Conservation (phyloP, 2,888 invertebrate species). For the Parasteatoda lunata region DNA sequence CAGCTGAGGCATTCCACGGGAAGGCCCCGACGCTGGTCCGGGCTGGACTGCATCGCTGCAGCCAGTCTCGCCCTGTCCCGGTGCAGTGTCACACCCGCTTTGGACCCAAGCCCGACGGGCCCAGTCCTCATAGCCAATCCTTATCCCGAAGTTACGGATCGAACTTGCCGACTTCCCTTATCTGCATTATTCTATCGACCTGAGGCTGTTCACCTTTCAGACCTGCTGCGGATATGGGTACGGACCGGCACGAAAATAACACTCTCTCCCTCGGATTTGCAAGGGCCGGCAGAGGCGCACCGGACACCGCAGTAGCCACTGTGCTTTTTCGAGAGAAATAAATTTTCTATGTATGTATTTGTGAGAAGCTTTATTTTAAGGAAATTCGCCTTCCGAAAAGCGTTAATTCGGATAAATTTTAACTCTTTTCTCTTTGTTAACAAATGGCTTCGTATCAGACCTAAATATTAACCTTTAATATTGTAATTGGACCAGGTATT, state of each 20-base stretch:
- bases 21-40: constrained; percentile 72
- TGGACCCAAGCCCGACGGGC: constrained; percentile 79
- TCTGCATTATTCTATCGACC: constrained; percentile 82
- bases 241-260: constrained; percentile 68
- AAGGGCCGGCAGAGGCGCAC: too few relatives aligned
- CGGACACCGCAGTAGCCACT: too few relatives aligned
- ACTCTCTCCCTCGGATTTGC: constrained; percentile 53
- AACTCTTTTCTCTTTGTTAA: too few relatives aligned
- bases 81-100: constrained; percentile 73
- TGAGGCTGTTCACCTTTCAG: constrained; percentile 83
- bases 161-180: constrained; percentile 83
- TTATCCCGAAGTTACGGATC: constrained; percentile 79
- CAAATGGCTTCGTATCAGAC: too few relatives aligned
- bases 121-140: constrained; percentile 84
- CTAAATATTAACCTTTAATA: too few relatives aligned
- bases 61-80: constrained; percentile 72
- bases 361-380: too few relatives aligned
- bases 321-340: too few relatives aligned
- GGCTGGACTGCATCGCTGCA: constrained; percentile 27
- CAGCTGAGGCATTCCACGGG: constrained; percentile 73
- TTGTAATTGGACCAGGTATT: too few relatives aligned
- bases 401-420: too few relatives aligned
- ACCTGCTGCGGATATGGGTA: constrained; percentile 83
- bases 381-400: too few relatives aligned
- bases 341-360: too few relatives aligned